Evolutionary conservation across 2,113 vertebrate genomes (phyloP), one percentile per base, ranked within the genome.

Genomic region (Oplegnathus fasciatus): DNA sequence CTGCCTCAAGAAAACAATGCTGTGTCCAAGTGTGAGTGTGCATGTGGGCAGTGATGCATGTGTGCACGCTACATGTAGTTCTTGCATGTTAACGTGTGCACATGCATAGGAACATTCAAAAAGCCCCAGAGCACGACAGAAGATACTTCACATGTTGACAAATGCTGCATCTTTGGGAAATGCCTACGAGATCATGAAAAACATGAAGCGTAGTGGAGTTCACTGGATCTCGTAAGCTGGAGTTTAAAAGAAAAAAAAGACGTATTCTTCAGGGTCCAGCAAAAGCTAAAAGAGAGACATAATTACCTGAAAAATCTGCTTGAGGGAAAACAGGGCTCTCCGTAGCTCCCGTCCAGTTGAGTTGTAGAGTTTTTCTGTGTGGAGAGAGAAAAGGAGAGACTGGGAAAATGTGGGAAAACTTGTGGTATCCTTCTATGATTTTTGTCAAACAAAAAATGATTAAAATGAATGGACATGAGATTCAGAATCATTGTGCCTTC

Each of bases 301-400:
- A 75, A 82, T 90, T 96, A 99, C 98, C 97, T 99, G 98, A 96
- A 99, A 99, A 94, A 99, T 99, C 91, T 99, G 98, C 94, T 99
- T 99, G 93, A 99, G 95, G 71, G 98, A 99, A 95, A 99, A 99
- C 80, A 99, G 97, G 24, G 98, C 98, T 89, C 98, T 96, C 85
- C 98, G 96, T 58, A 99, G 95, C 89, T 99, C 98, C 61, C 98
- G 95, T 90, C 98, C 98, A 83, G 77, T 97, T 48, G 98, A 99
- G 93, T 98, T 98, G 94, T 99, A 99, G 60, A 99, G 96, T 91
- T 98, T 99, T 94, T 99, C 98, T 99, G 94, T 44, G 91, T 46
- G 54, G 68, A 85, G 72, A 83, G 69, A 91, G 57, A 87, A 66
- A 80, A 48, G 20, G 54, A 60, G n/a, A 69, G 24, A 75, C 32